Base-by-base conservation (phyloP, 2,797 vertebrate genomes). In the Bothrops alternatus region DNA sequence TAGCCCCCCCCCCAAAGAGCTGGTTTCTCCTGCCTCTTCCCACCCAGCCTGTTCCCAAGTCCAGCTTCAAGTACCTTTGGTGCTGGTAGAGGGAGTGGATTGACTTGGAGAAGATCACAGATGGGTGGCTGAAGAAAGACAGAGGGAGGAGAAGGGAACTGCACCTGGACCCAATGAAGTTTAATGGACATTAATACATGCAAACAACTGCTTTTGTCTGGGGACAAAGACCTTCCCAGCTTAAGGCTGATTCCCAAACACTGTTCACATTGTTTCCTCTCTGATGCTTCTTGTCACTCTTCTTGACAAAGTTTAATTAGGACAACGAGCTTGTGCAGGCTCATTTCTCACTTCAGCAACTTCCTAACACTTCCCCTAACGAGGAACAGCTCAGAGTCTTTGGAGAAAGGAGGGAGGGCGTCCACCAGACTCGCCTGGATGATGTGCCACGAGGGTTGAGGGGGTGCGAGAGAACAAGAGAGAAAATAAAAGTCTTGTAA, bases 281-380 rank as follows among this genome's bases (percentile, higher is more conserved):
- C 98, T 96, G 95, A 97, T 97, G 98, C 98, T 97, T 98, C 98
- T 98, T 98, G 98, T 99, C 98, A 98, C 98, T 98, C 98, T 98
- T 97, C 98, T 98, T 98, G 98, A 99, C 97, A 98, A 98, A 98
- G 98, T 99, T 99, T 99, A 99, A 99, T 99, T 98, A 98, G 98
- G 98, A 99, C 98, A 98, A 98, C 94, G 97, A 97, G 98, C 97
- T 98, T 98, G 98, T 97, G 97, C 98, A 97, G 98, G 97, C 98
- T 98, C 98, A 98, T 99, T 99, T 98, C 97, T 98, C 99, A 99
- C 98, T 99, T 98, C 98, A 99, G 97, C 98, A 98, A 98, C 97
- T 98, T 99, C 97, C 98, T 98, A 98, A 99, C 99, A 98, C 99
- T 98, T 98, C 97, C 73, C 37, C 96, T 98, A 99, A 99, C 97